Evolutionary conservation across 2,888 invertebrate species (phyloP).

Genomic region (Cybosia mesomella): DNA sequence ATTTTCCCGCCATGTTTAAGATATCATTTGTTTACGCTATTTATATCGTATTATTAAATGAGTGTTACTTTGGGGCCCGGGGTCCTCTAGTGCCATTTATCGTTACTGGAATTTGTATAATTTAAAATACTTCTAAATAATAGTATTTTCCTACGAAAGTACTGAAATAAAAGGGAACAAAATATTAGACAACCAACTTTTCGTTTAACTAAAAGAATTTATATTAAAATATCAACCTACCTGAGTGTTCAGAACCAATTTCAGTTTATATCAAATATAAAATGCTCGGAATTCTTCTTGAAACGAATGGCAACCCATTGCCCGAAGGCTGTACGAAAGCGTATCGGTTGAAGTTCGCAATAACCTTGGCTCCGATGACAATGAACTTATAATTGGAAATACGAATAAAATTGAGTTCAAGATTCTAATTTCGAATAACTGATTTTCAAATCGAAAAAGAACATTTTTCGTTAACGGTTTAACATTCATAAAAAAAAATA

Average conservation of each 20-base stretch:
- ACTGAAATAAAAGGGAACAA: background rate
- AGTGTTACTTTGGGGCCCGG: background rate
- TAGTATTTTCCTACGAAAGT: background rate
- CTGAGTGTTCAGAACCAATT: slow-evolving; percentile 8
- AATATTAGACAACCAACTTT: background rate
- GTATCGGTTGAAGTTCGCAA: slow-evolving; percentile 37
- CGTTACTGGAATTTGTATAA: background rate
- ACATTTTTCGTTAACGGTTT: background rate
- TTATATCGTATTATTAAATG: too few relatives aligned
- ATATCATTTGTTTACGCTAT: too few relatives aligned
- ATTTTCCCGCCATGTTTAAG: background rate
- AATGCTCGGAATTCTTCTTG: slow-evolving; percentile 16
- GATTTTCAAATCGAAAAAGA: slow-evolving; percentile 19
- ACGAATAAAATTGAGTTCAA: slow-evolving; percentile 35
- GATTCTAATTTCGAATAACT: slow-evolving; percentile 27
- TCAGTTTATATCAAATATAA: slow-evolving; percentile 14
- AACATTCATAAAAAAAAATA: background rate
- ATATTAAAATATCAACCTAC: background rate
- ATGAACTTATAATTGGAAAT: slow-evolving; percentile 47
- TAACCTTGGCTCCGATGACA: slow-evolving; percentile 47
- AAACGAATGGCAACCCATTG: slow-evolving; percentile 39
- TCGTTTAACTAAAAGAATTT: background rate
- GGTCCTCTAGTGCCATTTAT: background rate
- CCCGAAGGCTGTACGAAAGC: slow-evolving; percentile 39
- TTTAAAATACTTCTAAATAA: background rate